phyloP scores from a whole-genome alignment of 2,113 vertebrate species.

The Pelodiscus sinensis region DNA sequence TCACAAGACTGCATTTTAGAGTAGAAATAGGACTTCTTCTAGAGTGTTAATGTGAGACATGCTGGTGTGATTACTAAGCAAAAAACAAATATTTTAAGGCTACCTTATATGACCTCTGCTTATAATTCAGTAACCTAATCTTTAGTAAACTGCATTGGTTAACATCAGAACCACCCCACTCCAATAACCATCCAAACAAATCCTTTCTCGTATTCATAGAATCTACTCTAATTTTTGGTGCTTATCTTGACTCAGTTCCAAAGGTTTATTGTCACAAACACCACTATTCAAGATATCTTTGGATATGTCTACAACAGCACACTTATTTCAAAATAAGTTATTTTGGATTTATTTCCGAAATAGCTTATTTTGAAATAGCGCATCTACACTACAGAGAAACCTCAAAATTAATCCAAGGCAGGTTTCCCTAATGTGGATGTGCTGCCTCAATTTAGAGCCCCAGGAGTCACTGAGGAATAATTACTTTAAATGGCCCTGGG shows the following conservation, averaged over 20 bases:
- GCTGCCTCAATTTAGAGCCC: too few species aligned
- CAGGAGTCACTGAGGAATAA: too few species aligned
- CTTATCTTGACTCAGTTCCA: background rate
- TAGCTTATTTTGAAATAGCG: too few species aligned
- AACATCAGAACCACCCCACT: background rate
- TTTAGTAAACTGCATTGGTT: background rate
- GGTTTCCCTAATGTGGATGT: too few species aligned
- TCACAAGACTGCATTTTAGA: background rate
- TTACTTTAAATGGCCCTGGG: too few species aligned
- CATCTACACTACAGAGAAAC: too few species aligned
- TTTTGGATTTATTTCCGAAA: too few species aligned
- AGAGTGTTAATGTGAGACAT: background rate
- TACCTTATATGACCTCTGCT: background rate
- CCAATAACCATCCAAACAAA: background rate
- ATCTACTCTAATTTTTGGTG: background rate
- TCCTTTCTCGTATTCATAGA: background rate
- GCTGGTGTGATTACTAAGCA: background rate
- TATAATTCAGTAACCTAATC: background rate
- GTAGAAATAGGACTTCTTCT: background rate
- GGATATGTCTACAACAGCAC: too few species aligned
- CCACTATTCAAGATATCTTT: background rate
- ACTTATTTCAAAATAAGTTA: too few species aligned
- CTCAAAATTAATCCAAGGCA: too few species aligned
- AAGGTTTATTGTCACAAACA: background rate
- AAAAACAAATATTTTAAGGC: background rate